Conservation (phyloP, 2,888 invertebrate species). For the Hirudinaria manillensis region DNA sequence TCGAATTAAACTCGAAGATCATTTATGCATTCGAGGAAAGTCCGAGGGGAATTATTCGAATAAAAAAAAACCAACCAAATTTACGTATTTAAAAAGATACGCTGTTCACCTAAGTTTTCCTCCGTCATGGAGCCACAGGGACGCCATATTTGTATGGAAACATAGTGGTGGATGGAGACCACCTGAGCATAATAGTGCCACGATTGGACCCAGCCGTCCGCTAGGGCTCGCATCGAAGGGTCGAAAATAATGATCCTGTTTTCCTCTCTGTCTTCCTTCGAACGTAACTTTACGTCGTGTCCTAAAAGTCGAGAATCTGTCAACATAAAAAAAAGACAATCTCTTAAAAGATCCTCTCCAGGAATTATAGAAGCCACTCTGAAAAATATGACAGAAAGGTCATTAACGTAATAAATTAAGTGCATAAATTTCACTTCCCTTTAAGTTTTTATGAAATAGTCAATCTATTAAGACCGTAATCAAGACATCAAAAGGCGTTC, state of each 20-base stretch:
- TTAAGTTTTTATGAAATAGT: too few relatives aligned
- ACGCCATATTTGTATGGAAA: conserved; percentile 32
- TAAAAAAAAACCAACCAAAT: neutral
- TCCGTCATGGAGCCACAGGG: conserved; percentile 6
- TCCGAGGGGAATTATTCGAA: neutral
- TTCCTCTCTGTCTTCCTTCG: conserved; percentile 29
- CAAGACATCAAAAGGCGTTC: neutral
- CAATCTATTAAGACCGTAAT: neutral
- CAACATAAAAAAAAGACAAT: too few relatives aligned
- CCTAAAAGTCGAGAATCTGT: conserved; percentile 38
- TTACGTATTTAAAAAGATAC: neutral
- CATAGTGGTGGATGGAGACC: conserved; percentile 36
- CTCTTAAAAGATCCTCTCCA: too few relatives aligned
- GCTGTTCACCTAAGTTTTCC: neutral
- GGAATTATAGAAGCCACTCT: too few relatives aligned
- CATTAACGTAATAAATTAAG: too few relatives aligned
- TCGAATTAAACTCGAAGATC: neutral
- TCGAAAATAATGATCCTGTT: conserved; percentile 37
- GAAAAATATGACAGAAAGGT: too few relatives aligned
- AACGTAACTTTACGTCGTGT: conserved; percentile 38
- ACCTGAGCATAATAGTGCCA: conserved; percentile 40
- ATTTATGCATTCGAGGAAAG: neutral
- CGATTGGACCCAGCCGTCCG: conserved; percentile 34
- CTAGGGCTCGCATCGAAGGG: conserved; percentile 37
- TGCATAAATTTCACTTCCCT: too few relatives aligned